Base-by-base conservation (phyloP, 53 echinoderm and acorn worm genomes). In the Holothuria scabra region DNA sequence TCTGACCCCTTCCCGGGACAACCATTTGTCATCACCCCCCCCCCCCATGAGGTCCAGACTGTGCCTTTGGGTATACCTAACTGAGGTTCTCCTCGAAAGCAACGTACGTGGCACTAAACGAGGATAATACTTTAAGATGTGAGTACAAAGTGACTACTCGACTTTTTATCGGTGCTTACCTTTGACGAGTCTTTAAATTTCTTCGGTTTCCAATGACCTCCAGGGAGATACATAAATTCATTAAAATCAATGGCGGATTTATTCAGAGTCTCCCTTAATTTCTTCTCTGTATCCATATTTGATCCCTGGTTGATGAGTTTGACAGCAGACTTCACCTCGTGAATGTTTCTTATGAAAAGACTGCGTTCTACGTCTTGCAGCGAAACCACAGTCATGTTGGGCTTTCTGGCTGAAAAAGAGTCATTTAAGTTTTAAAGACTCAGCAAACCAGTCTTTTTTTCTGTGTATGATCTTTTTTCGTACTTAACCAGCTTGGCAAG, bases 121-220 rank as follows among this genome's bases (percentile, higher is more conserved):
- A n/a, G n/a, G n/a, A n/a, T n/a, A n/a, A n/a, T n/a, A n/a, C n/a
- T n/a, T 1, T 2, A 23, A 25, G 61, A 6, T 41, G 61, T 60
- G n/a, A n/a, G 61, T 30, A 30, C 18, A 30, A 30, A 65, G 0
- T 16, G 32, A 65, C 7, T 18, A 2, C 62, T 12, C 62, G 41
- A 41, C 16, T 8, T 28, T 30, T 16, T 16, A 21, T 12, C 16
- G 5, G 16, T 34, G 52, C 86, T 29, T 76, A 93, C 93, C 90
- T 89, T 93, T 81, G 84, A 90, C 66, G 79, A 80, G 6, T 90
- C 87, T 16, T 55, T 30, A 46, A 81, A 90, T 31, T 63, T 22
- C 80, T 48, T 60, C 1, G 93, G 93, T 26, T 84, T 93, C 93
- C 93, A 93, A 66, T 87, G 93, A 12, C 93, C 93, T 25, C 93